Conservation (phyloP, 2,888 invertebrate species). For the Nephrotoma guestfalica region DNA sequence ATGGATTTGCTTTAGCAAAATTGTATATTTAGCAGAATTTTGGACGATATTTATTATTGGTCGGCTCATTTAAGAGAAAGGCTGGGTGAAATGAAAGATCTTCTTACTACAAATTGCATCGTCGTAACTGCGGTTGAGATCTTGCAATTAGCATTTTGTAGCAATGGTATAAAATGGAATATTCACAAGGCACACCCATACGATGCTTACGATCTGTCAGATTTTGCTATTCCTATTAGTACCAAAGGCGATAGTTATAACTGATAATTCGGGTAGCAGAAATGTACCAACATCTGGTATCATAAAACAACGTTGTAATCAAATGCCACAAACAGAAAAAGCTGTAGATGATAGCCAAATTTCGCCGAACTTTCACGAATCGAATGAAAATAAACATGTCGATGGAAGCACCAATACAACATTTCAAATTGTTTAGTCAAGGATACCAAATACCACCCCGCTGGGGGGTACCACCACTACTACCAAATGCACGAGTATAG, state of each 20-base stretch:
- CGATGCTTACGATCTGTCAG: constrained; percentile 65
- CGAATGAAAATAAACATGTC: constrained; percentile 70
- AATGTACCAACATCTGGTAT: constrained; percentile 66
- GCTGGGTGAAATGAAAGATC: constrained; percentile 70
- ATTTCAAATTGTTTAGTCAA: constrained; percentile 73
- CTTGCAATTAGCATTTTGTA: constrained; percentile 53
- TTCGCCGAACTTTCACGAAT: constrained; percentile 50
- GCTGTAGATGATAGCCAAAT: constrained; percentile 71
- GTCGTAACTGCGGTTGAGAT: constrained; percentile 59
- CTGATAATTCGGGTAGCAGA: constrained; percentile 53
- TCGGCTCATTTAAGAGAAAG: constrained; percentile 50
- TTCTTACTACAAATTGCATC: constrained; percentile 59
- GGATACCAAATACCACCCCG: constrained; percentile 78
- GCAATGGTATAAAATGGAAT: constrained; percentile 81
- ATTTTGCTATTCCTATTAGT: constrained; percentile 75
- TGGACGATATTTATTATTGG: constrained; percentile 67
- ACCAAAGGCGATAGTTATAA: constrained; percentile 74
- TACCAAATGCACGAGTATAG: constrained; percentile 63
- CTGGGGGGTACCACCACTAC: no score
- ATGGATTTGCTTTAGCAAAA: no score
- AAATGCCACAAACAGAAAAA: constrained; percentile 68
- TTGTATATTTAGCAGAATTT: no score
- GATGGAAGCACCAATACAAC: constrained; percentile 82
- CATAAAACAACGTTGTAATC: constrained; percentile 64
- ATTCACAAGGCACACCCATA: constrained; percentile 68